Percentiles rank a stretch among this genome's conserved stretches.
These are phyloP conservation scores for Boloria selene DNA, from an alignment of 2,888 invertebrate species.

Conservation along the genomic window DNA sequence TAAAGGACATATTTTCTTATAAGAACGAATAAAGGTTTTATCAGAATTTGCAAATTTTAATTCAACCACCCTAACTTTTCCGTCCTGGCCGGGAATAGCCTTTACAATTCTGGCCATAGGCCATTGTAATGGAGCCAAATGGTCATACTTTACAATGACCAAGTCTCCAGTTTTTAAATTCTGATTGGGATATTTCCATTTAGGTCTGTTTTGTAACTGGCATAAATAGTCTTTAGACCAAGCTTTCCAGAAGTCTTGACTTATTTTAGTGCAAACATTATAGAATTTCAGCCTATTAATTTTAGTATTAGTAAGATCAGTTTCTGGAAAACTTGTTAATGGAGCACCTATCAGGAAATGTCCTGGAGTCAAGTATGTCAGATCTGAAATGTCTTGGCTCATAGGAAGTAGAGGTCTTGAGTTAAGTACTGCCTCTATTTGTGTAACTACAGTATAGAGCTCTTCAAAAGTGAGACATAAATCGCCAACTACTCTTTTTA, in stretches of 20 bases:
- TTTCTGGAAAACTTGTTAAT: not conserved
- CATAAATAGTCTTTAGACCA: no score
- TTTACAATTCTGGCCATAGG: conserved; percentile 31
- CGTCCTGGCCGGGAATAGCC: conserved; percentile 23
- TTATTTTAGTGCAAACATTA: not conserved
- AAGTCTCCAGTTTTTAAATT: conserved; percentile 35
- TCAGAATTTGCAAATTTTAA: not conserved
- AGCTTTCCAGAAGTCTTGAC: conserved; percentile 37
- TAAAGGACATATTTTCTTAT: not conserved
- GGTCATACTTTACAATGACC: conserved; percentile 20
- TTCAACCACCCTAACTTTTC: conserved; percentile 28
- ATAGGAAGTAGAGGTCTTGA: not conserved
- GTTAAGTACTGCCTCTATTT: not conserved
- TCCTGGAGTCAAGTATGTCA: not conserved
- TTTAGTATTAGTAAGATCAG: not conserved
- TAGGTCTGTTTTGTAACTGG: conserved; percentile 34
- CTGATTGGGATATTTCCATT: conserved; percentile 22
- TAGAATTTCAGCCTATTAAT: not conserved
- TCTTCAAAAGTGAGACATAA: not conserved
- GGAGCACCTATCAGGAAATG: conserved; percentile 1
- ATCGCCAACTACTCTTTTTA: no score
- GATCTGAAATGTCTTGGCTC: not conserved
- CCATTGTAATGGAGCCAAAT: conserved; percentile 24
- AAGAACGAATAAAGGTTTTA: not conserved
- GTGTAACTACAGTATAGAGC: no score